These are phyloP conservation scores for Tribolium madens DNA, from an alignment of 1,140 invertebrate species.

Conservation along the genomic window DNA sequence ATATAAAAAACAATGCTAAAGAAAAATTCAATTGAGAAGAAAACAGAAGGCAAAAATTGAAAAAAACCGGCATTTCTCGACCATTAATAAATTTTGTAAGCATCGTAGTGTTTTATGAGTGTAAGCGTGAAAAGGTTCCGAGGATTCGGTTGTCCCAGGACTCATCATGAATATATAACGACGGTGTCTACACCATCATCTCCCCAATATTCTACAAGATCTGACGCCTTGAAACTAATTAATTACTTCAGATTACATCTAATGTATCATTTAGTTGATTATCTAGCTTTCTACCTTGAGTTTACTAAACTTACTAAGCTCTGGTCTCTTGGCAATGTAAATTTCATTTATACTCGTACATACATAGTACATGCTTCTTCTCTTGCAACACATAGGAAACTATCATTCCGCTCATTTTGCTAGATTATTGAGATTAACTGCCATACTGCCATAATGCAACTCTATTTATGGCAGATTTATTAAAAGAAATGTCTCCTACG, in stretches of 20 bases:
- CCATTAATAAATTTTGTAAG: slow-evolving; percentile 35
- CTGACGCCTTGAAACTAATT: slow-evolving; percentile 43
- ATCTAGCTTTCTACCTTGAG: slow-evolving; percentile 44
- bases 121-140: slow-evolving; percentile 30
- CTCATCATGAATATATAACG: slow-evolving; percentile 42
- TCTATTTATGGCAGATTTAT: slow-evolving; percentile 23
- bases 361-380: slow-evolving; percentile 12
- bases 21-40: neutral
- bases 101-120: slow-evolving; percentile 34
- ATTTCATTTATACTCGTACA: slow-evolving; percentile 38
- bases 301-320: slow-evolving; percentile 33
- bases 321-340: slow-evolving; percentile 30
- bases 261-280: slow-evolving; percentile 45
- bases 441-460: neutral
- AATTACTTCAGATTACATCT: slow-evolving; percentile 46
- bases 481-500: slow-evolving; percentile 25
- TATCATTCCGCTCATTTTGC: neutral
- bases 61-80: neutral
- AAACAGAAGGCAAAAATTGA: slow-evolving; percentile 10
- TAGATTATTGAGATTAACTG: neutral
- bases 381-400: slow-evolving; percentile 16
- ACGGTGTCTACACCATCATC: slow-evolving; percentile 39
- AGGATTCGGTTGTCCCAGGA: slow-evolving; percentile 26
- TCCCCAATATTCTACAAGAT: slow-evolving; percentile 42
- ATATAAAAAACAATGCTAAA: slow-evolving; percentile 23